Percentiles rank a stretch among this genome's conserved stretches.
These are phyloP conservation scores for Drosophila quadrilineata DNA, from an alignment of 1,140 invertebrate genomes.

Conservation along the genomic window DNA sequence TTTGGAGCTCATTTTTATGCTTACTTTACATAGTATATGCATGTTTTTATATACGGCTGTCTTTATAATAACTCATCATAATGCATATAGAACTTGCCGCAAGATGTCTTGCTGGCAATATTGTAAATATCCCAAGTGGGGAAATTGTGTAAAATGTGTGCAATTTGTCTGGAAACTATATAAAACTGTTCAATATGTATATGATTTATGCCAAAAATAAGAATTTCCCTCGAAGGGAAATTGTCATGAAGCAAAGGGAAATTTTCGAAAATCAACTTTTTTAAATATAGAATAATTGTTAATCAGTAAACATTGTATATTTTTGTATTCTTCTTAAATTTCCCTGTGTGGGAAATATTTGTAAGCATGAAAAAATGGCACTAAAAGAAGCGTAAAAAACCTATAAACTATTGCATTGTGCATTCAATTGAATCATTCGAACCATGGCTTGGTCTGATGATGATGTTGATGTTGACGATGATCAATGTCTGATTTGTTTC, in stretches of 20 bases:
- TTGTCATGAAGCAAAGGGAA: not conserved
- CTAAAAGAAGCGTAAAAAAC: conserved; percentile 22
- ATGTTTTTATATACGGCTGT: conserved; percentile 4
- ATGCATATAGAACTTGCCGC: conserved; percentile 1
- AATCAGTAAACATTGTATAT: too few species aligned
- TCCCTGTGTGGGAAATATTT: not conserved
- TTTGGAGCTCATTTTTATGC: conserved; percentile 50
- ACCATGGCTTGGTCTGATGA: conserved; percentile 28
- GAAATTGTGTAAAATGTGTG: too few species aligned
- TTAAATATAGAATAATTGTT: not conserved
- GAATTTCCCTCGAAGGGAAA: conserved; percentile 15
- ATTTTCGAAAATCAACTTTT: not conserved
- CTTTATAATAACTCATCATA: conserved; percentile 5
- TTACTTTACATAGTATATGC: conserved; percentile 6
- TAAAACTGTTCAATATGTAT: too few species aligned
- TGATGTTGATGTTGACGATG: conserved; percentile 44
- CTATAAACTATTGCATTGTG: conserved; percentile 40
- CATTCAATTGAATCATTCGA: conserved; percentile 36
- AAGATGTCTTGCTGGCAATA: not conserved
- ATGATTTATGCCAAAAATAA: not conserved
- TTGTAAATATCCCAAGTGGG: not conserved
- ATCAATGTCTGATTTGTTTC: conserved; percentile 79
- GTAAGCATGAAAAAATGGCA: not conserved
- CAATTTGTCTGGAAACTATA: too few species aligned
- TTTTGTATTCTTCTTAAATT: too few species aligned